phyloP scores from a whole-genome alignment of 2,113 vertebrate genomes.

The Chunga burmeisteri region DNA sequence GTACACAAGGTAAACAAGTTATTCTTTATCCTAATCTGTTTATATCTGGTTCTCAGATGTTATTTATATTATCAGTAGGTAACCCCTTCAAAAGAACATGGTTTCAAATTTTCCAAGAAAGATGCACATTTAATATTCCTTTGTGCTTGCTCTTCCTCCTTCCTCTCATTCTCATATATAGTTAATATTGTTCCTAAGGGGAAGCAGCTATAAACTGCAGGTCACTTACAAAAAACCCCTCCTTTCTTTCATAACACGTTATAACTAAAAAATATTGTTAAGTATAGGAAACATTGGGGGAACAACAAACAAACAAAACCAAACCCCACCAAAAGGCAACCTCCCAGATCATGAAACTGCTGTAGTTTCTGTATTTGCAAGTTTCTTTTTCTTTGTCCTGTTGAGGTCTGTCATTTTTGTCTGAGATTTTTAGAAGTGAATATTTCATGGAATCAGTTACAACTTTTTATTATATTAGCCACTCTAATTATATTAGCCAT shows the following conservation, averaged over 20 bases:
- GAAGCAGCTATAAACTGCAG: background rate
- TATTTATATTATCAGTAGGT: background rate
- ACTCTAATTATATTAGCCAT: too few relatives aligned
- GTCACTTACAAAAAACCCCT: background rate
- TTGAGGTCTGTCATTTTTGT: background rate
- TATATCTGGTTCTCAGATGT: background rate
- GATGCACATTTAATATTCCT: background rate
- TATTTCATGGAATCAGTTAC: background rate
- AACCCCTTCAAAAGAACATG: background rate
- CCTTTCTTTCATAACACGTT: background rate
- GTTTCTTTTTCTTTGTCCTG: background rate
- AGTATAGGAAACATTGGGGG: background rate
- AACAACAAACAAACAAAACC: background rate
- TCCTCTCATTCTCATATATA: background rate
- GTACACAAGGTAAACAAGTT: slow-evolving; percentile 58
- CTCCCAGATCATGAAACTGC: background rate
- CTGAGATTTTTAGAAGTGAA: background rate
- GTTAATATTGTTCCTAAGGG: background rate
- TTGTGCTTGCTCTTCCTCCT: background rate
- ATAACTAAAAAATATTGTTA: background rate
- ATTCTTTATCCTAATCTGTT: background rate
- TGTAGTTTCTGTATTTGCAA: background rate
- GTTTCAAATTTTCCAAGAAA: background rate
- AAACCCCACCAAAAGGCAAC: background rate
- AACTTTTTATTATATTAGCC: background rate